Evolutionary conservation across 2,888 invertebrate genomes (phyloP).

Genomic region (Drosophila niveifrons): DNA sequence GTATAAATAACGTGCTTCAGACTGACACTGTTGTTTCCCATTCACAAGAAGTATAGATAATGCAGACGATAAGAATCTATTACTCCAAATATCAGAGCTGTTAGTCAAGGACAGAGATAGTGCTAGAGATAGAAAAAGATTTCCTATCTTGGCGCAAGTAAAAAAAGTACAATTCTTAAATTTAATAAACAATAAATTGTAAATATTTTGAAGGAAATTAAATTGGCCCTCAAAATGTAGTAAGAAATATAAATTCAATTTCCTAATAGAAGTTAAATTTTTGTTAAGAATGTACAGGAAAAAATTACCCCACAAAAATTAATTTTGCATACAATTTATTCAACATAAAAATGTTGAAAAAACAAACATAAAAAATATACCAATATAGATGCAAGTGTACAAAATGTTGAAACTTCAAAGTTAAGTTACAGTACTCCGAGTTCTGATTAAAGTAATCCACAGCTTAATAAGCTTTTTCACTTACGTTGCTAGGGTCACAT

Average conservation of each 20-base stretch:
- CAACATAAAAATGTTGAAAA: no score
- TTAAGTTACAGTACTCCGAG: not conserved
- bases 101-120: conserved; percentile 10
- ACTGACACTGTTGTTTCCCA: not conserved
- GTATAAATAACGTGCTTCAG: not conserved
- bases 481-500: not conserved
- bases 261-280: no score
- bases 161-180: not conserved
- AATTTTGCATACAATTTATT: no score
- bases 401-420: no score
- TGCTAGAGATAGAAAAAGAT: not conserved
- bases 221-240: no score
- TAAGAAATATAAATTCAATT: no score
- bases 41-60: conserved; percentile 3
- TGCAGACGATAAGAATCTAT: conserved; percentile 1
- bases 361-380: no score
- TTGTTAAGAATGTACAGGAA: no score
- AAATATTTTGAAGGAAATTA: no score
- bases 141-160: not conserved
- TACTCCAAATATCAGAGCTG: conserved; percentile 11
- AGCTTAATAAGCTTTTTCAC: not conserved
- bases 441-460: not conserved
- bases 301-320: no score
- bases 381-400: no score
- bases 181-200: no score